Percentiles rank a stretch among this genome's conserved stretches.
Evolutionary conservation across 2,797 vertebrate species (phyloP).

Genomic region (Sphenopsis melanotis): DNA sequence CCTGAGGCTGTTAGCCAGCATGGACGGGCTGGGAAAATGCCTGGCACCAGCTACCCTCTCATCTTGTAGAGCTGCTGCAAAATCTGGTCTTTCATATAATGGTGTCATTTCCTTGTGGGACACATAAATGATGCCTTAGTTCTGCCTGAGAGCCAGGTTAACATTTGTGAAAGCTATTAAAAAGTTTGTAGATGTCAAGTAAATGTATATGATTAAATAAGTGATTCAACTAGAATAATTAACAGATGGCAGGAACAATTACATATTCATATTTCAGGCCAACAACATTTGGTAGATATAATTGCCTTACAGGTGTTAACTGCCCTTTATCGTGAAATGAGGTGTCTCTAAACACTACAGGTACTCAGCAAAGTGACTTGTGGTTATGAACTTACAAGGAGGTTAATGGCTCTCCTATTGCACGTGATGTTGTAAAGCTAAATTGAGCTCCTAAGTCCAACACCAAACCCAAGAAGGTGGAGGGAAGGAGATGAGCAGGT

Average conservation of each 20-base stretch:
- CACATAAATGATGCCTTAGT: background rate
- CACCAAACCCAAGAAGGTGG: background rate
- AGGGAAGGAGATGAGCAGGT: conserved; percentile 45
- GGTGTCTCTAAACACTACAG: conserved; percentile 60
- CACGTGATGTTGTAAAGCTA: background rate
- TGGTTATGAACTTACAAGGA: conserved; percentile 53
- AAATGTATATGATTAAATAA: conserved; percentile 75
- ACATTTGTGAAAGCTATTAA: conserved; percentile 63
- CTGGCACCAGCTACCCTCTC: background rate
- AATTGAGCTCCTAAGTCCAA: conserved; percentile 18
- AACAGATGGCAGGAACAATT: conserved; percentile 80
- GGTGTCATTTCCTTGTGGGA: background rate
- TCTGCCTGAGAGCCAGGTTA: background rate
- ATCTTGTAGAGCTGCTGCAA: background rate
- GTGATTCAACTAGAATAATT: conserved; percentile 75
- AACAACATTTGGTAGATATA: conserved; percentile 79
- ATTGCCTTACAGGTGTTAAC: conserved; percentile 82
- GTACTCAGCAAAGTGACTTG: conserved; percentile 64
- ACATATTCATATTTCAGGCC: conserved; percentile 75
- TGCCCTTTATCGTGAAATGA: conserved; percentile 69
- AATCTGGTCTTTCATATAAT: background rate
- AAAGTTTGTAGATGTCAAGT: conserved; percentile 64
- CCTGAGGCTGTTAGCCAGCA: background rate
- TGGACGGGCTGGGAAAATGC: background rate
- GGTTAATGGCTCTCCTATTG: conserved; percentile 10